These are phyloP conservation scores for Luidia sarsii DNA, from an alignment of 53 echinoderm and acorn worm species.

Conservation along the genomic window DNA sequence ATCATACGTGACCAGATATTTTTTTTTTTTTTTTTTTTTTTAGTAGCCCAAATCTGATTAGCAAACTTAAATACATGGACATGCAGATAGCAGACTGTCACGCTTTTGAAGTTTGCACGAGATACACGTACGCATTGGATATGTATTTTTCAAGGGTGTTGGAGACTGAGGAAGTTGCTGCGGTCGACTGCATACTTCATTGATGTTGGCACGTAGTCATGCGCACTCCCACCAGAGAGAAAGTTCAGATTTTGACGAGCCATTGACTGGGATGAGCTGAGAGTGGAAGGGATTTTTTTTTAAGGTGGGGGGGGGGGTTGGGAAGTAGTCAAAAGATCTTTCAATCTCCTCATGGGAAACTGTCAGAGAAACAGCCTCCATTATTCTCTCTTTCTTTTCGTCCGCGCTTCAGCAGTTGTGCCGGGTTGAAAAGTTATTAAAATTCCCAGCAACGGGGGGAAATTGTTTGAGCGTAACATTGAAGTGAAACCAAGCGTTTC, in stretches of 20 bases:
- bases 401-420: background rate
- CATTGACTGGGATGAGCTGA: background rate
- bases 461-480: constrained; percentile 6
- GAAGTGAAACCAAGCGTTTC: background rate
- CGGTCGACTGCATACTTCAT: too few species aligned
- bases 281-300: background rate
- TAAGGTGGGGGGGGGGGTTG: background rate
- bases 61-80: too few species aligned
- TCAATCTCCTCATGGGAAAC: background rate
- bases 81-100: too few species aligned
- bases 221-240: too few species aligned
- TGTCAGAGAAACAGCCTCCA: background rate
- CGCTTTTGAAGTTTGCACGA: too few species aligned
- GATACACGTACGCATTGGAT: too few species aligned
- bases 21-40: too few species aligned
- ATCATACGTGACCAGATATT: too few species aligned
- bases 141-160: too few species aligned
- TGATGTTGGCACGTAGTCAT: too few species aligned
- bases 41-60: too few species aligned
- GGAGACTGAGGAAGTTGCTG: too few species aligned
- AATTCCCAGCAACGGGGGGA: background rate
- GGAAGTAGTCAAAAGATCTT: background rate
- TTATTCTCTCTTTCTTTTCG: background rate
- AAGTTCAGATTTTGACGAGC: background rate
- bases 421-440: constrained; percentile 29